Base-by-base conservation (phyloP, 2,888 invertebrate species). In the Lottia scabra region DNA sequence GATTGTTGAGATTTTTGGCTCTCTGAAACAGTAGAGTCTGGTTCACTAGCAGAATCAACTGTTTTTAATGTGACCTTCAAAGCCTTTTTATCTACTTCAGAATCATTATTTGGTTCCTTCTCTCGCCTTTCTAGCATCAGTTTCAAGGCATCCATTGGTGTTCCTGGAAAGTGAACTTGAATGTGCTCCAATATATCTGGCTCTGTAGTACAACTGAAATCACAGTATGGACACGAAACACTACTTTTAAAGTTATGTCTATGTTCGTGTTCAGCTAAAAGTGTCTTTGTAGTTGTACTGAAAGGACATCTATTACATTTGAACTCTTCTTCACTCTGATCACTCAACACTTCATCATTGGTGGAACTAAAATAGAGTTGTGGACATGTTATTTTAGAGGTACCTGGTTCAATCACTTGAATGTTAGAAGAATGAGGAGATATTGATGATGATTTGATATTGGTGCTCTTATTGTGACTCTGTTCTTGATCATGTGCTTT, bases 281-380 rank as follows among this genome's bases (percentile, higher is more conserved):
- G 78, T 67, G 80, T 79, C 27, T 80, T 79, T 1, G 81, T 82
- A 1, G 80, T 73, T 15, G 85, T 81, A 66, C 81, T 81, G 74
- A 79, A 87, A 16, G 85, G 86, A 76, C 86, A 86, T 23, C 84
- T 77, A n/a, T 84, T 83, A 75, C 86, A 87, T 48, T 81, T 85
- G 45, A 80, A 76, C 44, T 84, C 81, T 62, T 73, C 76, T 63
- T 71, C 67, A 67, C 67, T 64, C 26, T 56, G 63, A 15, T 71
- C 73, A 5, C 63, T 68, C 23, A 30, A n/a, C 26, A n/a, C 56
- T 15, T 12, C 26, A 44, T 68, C 71, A 69, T 67, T 67, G 12
- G 30, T 56, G 1, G 75, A 76, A 44, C 71, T 80, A 66, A 80
- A 77, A 71, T 80, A 81, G 26, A 82, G 65, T 66, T 79, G 78